A percentile compares a stretch with the other conserved stretches of the same genome.
These are phyloP conservation scores for Thecophora atra DNA, from an alignment of 2,888 invertebrate species.

Conservation along the genomic window DNA sequence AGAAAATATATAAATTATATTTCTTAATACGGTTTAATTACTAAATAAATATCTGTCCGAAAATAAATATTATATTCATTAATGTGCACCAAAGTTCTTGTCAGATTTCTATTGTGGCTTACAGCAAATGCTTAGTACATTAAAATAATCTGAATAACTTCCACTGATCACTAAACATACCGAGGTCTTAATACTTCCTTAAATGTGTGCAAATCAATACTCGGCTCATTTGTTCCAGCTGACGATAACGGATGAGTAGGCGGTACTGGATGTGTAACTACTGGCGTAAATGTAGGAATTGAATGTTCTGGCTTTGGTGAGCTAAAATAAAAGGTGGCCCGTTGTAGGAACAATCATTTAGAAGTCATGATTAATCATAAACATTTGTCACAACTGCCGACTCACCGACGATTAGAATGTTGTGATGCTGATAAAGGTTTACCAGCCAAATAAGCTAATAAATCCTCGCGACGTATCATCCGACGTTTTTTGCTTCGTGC, in stretches of 20 bases:
- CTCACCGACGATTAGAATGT: conserved; percentile 67
- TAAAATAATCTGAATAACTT: no score
- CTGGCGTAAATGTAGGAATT: conserved; percentile 36
- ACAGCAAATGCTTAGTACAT: no score
- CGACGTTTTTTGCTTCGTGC: conserved; percentile 75
- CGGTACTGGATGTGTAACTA: conserved; percentile 40
- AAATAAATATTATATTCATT: no score
- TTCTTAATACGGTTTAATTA: no score
- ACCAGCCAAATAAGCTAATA: conserved; percentile 80
- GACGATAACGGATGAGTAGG: conserved; percentile 20
- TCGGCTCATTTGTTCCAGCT: conserved; percentile 66
- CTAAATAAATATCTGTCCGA: no score
- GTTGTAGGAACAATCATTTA: no score
- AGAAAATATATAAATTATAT: no score
- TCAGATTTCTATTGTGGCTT: no score
- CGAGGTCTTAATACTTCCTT: conserved; percentile 74
- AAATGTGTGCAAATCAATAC: conserved; percentile 74
- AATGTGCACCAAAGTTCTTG: no score
- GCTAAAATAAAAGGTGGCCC: conserved; percentile 46
- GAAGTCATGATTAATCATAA: not conserved
- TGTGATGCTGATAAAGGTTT: conserved; percentile 67
- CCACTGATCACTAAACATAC: conserved; percentile 46
- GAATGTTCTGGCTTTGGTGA: conserved; percentile 63
- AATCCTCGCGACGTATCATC: conserved; percentile 78
- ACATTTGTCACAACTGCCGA: conserved; percentile 45